Evolutionary conservation across 2,888 invertebrate species (phyloP), one percentile per base, ranked within the genome.

Genomic region (Heliconius ethilla): DNA sequence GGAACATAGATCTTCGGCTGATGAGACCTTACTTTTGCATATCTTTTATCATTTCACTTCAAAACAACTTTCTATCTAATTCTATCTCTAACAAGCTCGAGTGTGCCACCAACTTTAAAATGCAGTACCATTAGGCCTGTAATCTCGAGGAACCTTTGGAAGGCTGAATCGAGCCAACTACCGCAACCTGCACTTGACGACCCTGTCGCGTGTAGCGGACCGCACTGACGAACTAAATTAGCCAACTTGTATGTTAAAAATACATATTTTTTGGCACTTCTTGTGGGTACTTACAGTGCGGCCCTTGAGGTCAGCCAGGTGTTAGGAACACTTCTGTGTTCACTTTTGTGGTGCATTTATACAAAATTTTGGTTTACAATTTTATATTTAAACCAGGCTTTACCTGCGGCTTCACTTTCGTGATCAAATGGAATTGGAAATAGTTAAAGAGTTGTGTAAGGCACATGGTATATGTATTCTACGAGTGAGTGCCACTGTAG

Each of bases 101-200:
- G 27, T 74, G 73, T 63, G 63, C 25, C 37, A 27, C 10, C 40
- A 74, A 40, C 73, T 63, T 74, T 63, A 74, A 88, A 90, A 90
- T 89, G 89, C 89, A 89, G 86, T 86, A 85, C 89, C 87, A 90
- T 92, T 92, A 92, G 87, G 86, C 82, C 80, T 78, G 83, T 84
- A 83, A 87, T 84, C 89, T 88, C 83, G 82, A 89, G 87, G 84
- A 85, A 83, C 84, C 86, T 87, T 84, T 84, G 59, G 74, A 83
- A 83, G 84, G 83, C 84, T 82, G 79, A 78, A 82, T 83, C 85
- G 84, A 84, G 85, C 86, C 86, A 87, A 87, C 87, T 85, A 86
- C 77, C 76, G 76, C 77, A 75, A 66, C 78, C 76, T 76, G 67
- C 73, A 72, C 77, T 77, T 67, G 29, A 77, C 72, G 77, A 77